Evolutionary conservation across 2,113 vertebrate species (phyloP).

Genomic region (Pionites leucogaster): DNA sequence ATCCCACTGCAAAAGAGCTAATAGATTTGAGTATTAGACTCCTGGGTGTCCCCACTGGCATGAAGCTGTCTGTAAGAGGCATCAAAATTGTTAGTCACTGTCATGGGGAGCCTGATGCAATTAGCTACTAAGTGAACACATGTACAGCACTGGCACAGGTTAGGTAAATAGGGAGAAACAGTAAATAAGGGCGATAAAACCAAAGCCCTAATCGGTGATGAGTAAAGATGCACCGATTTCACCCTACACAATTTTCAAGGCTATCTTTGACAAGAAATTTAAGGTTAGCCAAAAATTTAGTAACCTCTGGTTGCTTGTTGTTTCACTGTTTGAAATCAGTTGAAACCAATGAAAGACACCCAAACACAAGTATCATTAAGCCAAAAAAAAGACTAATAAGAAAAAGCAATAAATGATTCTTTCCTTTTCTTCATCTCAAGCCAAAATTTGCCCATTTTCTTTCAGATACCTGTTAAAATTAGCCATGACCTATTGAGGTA

Average conservation of each 20-base stretch:
- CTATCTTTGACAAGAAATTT: background rate
- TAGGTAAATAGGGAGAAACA: background rate
- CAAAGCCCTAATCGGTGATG: rapidly evolving
- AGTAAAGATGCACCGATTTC: background rate
- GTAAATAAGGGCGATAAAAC: background rate
- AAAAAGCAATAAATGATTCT: background rate
- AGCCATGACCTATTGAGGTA: background rate
- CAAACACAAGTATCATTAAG: background rate
- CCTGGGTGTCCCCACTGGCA: background rate
- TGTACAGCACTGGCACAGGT: background rate
- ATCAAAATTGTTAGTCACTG: background rate
- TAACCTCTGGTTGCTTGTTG: background rate
- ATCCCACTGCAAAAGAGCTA: background rate
- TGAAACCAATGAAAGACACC: background rate
- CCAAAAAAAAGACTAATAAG: background rate
- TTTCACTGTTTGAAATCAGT: background rate
- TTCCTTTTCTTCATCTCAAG: background rate
- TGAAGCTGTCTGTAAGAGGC: background rate
- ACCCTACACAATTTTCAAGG: background rate
- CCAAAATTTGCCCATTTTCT: background rate
- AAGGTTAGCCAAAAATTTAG: background rate
- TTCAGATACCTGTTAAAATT: background rate
- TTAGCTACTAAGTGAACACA: background rate
- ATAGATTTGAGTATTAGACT: background rate
- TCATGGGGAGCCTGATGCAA: background rate